A percentile compares a stretch with the other conserved stretches of the same genome.
phyloP scores from a whole-genome alignment of 2,113 vertebrate species.

The Isichthys henryi region DNA sequence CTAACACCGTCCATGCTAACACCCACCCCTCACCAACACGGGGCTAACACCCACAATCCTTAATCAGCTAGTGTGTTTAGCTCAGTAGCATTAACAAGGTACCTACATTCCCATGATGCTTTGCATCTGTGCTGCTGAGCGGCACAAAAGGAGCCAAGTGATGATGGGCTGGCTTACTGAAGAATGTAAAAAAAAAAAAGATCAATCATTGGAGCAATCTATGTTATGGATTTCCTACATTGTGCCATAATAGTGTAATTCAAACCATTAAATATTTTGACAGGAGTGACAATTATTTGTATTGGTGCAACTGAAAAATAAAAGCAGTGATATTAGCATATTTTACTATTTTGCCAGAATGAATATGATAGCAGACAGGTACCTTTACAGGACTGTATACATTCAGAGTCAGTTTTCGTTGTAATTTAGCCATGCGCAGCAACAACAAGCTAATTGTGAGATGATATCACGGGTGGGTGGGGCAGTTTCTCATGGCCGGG shows the following conservation, averaged over 20 bases:
- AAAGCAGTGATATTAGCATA: not conserved
- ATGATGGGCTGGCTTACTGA: not conserved
- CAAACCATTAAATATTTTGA: not conserved
- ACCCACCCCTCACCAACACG: not conserved
- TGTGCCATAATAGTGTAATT: not conserved
- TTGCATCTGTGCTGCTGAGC: not conserved
- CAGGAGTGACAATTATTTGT: not conserved
- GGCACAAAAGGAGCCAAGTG: not conserved
- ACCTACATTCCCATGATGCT: not conserved
- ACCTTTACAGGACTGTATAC: not conserved
- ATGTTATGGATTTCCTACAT: not conserved
- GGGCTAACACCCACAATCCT: not conserved
- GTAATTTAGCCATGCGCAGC: not conserved
- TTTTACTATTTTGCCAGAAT: not conserved
- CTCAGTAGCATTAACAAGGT: not conserved
- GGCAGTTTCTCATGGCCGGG: not conserved
- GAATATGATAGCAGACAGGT: not conserved
- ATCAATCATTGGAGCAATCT: not conserved
- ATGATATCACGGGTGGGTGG: not conserved
- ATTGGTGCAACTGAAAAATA: not conserved
- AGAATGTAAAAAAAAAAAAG: not conserved
- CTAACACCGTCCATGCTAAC: not conserved
- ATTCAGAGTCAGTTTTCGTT: not conserved
- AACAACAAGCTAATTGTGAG: not conserved
- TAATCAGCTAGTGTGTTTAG: not conserved